Conservation (phyloP, 2,797 vertebrate species). For the Cygnus olor region DNA sequence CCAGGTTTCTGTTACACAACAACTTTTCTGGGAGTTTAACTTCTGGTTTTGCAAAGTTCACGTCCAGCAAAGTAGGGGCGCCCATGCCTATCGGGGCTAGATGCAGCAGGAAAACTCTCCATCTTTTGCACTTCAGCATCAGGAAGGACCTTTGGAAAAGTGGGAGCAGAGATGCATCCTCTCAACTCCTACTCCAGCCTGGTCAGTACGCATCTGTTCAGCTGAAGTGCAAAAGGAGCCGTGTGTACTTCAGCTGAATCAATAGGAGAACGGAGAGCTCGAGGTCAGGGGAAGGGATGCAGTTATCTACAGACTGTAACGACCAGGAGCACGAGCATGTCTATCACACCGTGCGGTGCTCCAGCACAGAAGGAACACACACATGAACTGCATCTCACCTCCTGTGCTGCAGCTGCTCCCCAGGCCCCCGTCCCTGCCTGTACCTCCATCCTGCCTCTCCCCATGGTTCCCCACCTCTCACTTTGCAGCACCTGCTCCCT, state of each 20-base stretch:
- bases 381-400: accelerated
- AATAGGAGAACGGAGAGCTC: neutral
- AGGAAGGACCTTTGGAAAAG: neutral
- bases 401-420: neutral
- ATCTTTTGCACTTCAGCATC: neutral
- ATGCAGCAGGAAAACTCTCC: neutral
- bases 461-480: neutral
- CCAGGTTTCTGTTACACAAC: accelerated
- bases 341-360: accelerated
- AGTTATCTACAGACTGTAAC: neutral
- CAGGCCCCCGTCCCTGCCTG: neutral
- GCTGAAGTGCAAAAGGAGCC: neutral
- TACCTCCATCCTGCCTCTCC: neutral
- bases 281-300: neutral
- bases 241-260: neutral
- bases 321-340: neutral
- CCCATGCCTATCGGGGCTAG: accelerated
- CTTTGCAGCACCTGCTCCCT: neutral
- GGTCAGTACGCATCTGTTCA: neutral
- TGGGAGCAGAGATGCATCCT: accelerated
- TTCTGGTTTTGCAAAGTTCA: neutral
- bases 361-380: accelerated
- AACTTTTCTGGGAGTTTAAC: neutral
- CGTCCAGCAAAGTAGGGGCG: accelerated
- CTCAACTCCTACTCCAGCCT: neutral